Percentiles rank a stretch among this genome's conserved stretches.
These are phyloP conservation scores for Marasmarcha lunaedactyla DNA, from an alignment of 2,888 invertebrate genomes.

Conservation along the genomic window DNA sequence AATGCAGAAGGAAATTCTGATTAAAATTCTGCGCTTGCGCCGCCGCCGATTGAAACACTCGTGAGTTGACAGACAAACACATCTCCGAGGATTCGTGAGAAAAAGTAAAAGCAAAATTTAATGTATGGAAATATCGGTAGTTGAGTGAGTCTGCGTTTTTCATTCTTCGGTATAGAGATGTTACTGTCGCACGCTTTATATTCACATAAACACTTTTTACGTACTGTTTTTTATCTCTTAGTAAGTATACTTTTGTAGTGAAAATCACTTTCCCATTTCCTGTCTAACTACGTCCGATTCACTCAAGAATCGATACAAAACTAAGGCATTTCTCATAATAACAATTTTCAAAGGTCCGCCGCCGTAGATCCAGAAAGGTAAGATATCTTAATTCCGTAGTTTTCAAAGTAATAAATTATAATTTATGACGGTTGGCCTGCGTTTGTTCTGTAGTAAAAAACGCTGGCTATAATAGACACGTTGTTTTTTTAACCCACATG, in stretches of 20 bases:
- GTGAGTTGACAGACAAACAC: slow-evolving; percentile 49
- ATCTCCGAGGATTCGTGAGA: slow-evolving; percentile 56
- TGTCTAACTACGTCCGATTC: slow-evolving; percentile 32
- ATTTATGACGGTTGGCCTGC: slow-evolving; percentile 57
- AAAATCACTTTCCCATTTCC: no score
- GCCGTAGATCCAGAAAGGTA: slow-evolving; percentile 39
- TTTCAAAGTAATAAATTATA: slow-evolving; percentile 55
- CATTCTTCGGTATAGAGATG: background rate
- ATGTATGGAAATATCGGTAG: background rate
- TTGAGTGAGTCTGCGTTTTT: background rate
- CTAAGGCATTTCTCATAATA: slow-evolving; percentile 30
- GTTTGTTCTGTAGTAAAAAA: slow-evolving; percentile 45
- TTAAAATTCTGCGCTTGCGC: slow-evolving; percentile 58
- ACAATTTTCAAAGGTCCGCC: slow-evolving; percentile 45
- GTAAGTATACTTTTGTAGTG: no score
- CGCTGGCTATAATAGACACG: slow-evolving; percentile 57
- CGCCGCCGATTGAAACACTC: slow-evolving; percentile 53
- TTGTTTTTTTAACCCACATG: slow-evolving; percentile 51
- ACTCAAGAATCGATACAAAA: slow-evolving; percentile 34
- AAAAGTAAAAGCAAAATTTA: slow-evolving; percentile 46
- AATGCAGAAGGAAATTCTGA: slow-evolving; percentile 57
- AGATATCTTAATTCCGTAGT: slow-evolving; percentile 63
- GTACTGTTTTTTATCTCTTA: slow-evolving; percentile 5
- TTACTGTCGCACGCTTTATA: background rate
- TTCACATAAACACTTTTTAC: slow-evolving; percentile 8